phyloP scores from a whole-genome alignment of 2,797 vertebrate species.

The Sphenodon punctatus region DNA sequence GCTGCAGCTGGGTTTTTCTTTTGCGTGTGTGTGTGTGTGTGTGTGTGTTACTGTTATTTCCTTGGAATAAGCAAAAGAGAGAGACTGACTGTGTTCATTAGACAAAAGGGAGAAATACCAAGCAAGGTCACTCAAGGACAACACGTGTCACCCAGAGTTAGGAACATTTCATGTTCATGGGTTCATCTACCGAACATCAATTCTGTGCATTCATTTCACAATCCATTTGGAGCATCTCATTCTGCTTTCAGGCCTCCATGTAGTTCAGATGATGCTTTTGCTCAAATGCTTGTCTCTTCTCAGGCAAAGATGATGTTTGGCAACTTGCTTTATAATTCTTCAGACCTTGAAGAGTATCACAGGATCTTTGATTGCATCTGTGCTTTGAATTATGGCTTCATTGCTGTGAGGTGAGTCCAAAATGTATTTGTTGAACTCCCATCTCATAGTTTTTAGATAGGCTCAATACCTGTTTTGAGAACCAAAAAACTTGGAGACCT shows the following conservation, averaged over 20 bases:
- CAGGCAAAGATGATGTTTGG: not conserved
- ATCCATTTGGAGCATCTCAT: not conserved
- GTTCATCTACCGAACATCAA: fast-evolving
- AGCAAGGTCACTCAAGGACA: not conserved
- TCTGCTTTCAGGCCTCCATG: not conserved
- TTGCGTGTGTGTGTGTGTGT: not conserved
- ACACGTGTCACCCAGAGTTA: not conserved
- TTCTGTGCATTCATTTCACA: not conserved
- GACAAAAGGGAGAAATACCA: not conserved
- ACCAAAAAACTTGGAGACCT: not conserved
- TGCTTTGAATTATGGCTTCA: not conserved
- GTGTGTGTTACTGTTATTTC: not conserved
- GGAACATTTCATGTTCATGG: not conserved
- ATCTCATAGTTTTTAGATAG: not conserved
- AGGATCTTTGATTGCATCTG: not conserved
- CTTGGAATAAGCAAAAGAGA: not conserved
- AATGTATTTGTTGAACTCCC: not conserved
- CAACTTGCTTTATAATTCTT: not conserved
- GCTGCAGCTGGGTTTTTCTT: not conserved
- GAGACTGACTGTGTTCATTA: not conserved
- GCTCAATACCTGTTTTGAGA: not conserved
- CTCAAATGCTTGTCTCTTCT: not conserved
- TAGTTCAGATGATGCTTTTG: not conserved
- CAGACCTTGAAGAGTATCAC: not conserved
- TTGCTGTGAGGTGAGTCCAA: not conserved